A percentile compares a stretch with the other conserved stretches of the same genome.
Conservation (phyloP, 2,113 vertebrate genomes). For the Corythaeola cristata region DNA sequence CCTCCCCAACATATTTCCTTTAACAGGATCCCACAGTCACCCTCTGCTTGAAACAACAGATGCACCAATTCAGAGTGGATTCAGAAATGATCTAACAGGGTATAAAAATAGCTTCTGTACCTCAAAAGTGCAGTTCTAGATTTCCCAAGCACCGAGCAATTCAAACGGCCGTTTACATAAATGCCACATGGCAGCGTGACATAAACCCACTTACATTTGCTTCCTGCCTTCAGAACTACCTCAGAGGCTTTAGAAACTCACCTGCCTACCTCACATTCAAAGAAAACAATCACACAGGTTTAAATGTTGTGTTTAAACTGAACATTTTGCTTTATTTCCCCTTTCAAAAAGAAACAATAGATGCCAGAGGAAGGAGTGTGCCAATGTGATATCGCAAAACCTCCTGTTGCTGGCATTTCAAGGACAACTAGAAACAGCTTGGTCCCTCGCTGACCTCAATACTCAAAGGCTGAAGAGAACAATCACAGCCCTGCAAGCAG, state of each 20-base stretch:
- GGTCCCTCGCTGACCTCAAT: conserved; percentile 2
- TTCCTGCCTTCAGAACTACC: neutral
- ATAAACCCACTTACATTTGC: neutral
- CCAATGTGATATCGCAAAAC: neutral
- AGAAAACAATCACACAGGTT: neutral
- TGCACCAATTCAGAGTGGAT: neutral
- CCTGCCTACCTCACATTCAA: neutral
- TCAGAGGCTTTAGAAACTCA: conserved; percentile 1
- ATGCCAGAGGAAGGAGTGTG: neutral
- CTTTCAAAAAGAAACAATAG: conserved; percentile 20
- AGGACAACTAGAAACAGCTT: conserved; percentile 35
- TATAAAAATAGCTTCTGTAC: neutral
- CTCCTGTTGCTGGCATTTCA: neutral
- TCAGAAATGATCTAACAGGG: neutral
- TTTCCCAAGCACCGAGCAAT: neutral
- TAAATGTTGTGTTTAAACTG: neutral
- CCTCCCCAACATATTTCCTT: rapidly evolving
- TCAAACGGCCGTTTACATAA: neutral
- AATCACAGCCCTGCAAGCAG: neutral
- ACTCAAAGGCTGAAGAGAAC: conserved; percentile 19
- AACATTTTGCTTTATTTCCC: neutral
- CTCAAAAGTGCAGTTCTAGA: neutral
- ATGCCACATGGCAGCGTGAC: neutral
- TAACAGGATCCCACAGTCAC: neutral
- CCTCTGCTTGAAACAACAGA: neutral